A percentile compares a stretch with the other conserved stretches of the same genome.
Conservation (phyloP, 2,888 invertebrate species). For the Lasioglossum oenotherae region DNA sequence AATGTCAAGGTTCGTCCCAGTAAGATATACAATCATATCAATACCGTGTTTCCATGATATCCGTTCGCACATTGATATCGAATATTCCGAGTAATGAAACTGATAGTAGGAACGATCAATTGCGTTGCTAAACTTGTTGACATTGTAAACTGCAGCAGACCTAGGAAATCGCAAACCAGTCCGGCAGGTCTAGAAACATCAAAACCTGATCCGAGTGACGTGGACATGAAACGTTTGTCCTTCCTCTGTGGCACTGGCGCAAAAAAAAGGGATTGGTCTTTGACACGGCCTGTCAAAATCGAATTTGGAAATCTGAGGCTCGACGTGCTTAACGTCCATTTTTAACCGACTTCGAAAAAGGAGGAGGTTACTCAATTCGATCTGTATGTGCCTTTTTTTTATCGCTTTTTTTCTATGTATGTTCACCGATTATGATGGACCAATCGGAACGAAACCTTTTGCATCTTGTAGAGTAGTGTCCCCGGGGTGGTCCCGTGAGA, state of each 20-base stretch:
- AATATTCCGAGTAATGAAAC: background rate
- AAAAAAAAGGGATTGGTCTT: background rate
- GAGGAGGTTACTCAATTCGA: too few relatives aligned
- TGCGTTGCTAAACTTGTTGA: background rate
- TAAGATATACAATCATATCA: background rate
- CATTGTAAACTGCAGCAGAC: background rate
- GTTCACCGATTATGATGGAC: too few relatives aligned
- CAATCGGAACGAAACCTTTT: too few relatives aligned
- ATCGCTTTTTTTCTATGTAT: too few relatives aligned
- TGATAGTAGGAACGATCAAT: slow-evolving; percentile 1
- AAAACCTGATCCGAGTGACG: background rate
- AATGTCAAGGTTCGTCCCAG: background rate
- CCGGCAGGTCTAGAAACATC: background rate
- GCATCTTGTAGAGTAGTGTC: too few relatives aligned
- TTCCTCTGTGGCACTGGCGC: background rate
- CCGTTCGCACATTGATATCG: background rate
- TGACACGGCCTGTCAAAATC: background rate
- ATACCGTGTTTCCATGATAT: background rate
- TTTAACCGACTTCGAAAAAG: too few relatives aligned
- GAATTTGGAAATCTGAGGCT: background rate
- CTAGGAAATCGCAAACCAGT: background rate
- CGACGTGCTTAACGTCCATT: background rate
- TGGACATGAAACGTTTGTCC: background rate
- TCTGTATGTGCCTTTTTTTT: too few relatives aligned
- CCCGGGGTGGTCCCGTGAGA: too few relatives aligned